Conservation (phyloP, 1,140 invertebrate species). For the Himalopsyche phryganea region DNA sequence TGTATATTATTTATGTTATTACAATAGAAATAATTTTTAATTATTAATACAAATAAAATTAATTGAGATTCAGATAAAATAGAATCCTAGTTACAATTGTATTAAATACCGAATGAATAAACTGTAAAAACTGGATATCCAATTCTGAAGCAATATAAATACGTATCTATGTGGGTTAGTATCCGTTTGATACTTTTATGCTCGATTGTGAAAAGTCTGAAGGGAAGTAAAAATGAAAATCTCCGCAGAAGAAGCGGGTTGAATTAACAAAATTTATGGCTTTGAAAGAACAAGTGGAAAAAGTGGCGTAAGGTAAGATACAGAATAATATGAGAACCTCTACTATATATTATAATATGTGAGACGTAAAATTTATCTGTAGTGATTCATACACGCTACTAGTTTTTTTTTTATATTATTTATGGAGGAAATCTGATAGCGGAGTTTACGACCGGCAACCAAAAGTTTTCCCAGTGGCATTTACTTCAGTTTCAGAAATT, state of each 20-base stretch:
- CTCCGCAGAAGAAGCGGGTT: constrained; percentile 5
- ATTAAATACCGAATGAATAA: no score
- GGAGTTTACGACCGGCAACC: background rate
- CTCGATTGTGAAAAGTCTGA: background rate
- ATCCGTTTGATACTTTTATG: no score
- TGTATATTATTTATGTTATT: no score
- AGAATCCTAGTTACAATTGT: no score
- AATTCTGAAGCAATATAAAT: no score
- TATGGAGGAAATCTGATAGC: background rate
- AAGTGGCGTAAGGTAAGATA: constrained; percentile 16
- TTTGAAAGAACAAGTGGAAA: constrained; percentile 16
- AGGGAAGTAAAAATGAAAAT: constrained; percentile 10
- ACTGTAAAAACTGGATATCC: no score
- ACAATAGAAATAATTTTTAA: no score
- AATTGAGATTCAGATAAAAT: no score
- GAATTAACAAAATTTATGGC: constrained; percentile 21
- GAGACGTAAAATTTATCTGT: constrained; percentile 11
- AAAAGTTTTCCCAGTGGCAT: background rate
- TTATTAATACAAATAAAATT: no score
- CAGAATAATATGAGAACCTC: background rate
- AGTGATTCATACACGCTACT: background rate
- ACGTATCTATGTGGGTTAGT: no score
- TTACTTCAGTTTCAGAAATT: no score
- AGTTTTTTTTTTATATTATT: background rate
- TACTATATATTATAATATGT: no score